phyloP scores from a whole-genome alignment of 1,140 invertebrate genomes.

The Brachionus paranguensis region DNA sequence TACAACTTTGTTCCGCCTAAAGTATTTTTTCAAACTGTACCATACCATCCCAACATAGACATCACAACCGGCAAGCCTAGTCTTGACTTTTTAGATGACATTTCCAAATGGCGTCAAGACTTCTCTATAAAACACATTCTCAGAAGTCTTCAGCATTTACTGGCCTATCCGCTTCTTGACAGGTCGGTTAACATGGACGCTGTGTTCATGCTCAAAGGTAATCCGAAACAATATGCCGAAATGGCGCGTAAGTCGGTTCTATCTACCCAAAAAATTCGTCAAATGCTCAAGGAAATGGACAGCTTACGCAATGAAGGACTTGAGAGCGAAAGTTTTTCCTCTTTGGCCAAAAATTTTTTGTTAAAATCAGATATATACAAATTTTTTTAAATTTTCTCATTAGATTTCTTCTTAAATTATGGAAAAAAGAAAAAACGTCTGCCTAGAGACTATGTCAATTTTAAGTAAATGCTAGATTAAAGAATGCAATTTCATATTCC shows the following conservation, averaged over 20 bases:
- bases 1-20: conserved; percentile 14
- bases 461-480: too few species aligned
- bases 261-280: background rate
- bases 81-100: conserved; percentile 28
- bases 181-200: conserved; percentile 33
- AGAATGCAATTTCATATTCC: too few species aligned
- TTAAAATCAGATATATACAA: too few species aligned
- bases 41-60: conserved; percentile 34
- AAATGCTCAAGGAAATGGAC: conserved; percentile 24
- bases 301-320: background rate
- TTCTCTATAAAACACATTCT: conserved; percentile 12
- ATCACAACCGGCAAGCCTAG: conserved; percentile 17
- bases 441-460: too few species aligned
- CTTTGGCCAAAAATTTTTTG: background rate
- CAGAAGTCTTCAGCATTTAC: conserved; percentile 17
- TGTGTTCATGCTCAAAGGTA: conserved; percentile 35
- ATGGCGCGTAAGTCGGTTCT: background rate
- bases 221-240: conserved; percentile 7
- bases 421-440: too few species aligned
- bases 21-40: conserved; percentile 38
- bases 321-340: background rate
- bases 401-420: too few species aligned
- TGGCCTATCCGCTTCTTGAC: conserved; percentile 8
- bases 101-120: background rate
- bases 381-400: too few species aligned